Conservation (phyloP, 2,888 invertebrate species). For the Drosophila melanocephala region DNA sequence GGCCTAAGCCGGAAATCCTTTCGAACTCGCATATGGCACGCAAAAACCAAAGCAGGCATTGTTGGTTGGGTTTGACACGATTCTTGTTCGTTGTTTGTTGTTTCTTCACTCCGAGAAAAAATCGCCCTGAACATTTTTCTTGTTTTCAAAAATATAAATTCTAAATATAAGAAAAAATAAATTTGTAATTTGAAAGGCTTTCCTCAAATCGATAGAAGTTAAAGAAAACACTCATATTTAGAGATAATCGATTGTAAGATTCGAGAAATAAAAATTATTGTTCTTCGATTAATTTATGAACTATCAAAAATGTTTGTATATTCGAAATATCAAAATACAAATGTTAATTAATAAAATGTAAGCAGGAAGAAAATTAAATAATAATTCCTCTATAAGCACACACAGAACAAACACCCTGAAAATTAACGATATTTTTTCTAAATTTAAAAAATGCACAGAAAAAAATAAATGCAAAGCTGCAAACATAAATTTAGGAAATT, state of each 20-base stretch:
- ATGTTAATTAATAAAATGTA: no score
- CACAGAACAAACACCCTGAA: no score
- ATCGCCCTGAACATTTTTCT: not conserved
- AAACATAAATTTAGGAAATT: not conserved
- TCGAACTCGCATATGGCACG: constrained; percentile 77
- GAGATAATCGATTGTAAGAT: not conserved
- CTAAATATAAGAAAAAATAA: not conserved
- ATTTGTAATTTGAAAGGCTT: no score
- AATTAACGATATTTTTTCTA: not conserved
- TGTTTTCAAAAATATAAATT: no score
- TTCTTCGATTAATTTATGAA: not conserved
- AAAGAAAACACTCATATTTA: no score
- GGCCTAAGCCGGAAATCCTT: constrained; percentile 79
- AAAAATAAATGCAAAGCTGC: not conserved
- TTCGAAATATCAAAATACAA: not conserved
- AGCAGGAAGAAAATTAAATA: not conserved
- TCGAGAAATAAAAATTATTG: not conserved
- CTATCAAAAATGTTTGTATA: not conserved
- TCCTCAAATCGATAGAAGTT: no score
- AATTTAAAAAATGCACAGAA: not conserved
- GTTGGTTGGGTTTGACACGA: constrained; percentile 28
- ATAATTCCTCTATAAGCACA: not conserved
- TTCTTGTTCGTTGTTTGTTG: constrained; percentile 31
- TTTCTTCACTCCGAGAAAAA: constrained; percentile 1
- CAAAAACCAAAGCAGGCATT: constrained; percentile 64